A percentile compares a stretch with the other conserved stretches of the same genome.
Conservation (phyloP, 2,797 vertebrate species). For the Argentina silus region DNA sequence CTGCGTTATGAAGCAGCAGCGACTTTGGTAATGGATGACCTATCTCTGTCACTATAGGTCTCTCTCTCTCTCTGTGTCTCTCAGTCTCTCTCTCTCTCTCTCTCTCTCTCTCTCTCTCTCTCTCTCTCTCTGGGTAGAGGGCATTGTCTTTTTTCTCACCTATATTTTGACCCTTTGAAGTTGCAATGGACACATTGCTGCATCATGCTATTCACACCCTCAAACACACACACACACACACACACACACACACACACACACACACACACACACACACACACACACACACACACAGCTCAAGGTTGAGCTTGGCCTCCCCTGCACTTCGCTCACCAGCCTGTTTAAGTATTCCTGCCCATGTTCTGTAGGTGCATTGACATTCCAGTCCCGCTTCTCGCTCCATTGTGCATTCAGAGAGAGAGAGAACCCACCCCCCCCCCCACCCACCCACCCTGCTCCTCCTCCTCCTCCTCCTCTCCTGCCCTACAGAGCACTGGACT, state of each 20-base stretch:
- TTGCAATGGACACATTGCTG: not conserved
- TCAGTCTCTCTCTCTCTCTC: not conserved
- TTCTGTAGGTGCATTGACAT: conserved; percentile 74
- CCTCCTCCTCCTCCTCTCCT: not conserved
- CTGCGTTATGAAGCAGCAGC: conserved; percentile 21
- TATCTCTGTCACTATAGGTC: not conserved
- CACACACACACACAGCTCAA: conserved; percentile 46
- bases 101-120: not conserved
- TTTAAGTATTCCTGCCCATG: conserved; percentile 72
- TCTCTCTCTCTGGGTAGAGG: not conserved
- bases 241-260: conserved; percentile 22
- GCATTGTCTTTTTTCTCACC: not conserved
- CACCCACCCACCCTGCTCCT: conserved; percentile 38
- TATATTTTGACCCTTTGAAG: too few relatives aligned
- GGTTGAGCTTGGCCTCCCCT: conserved; percentile 60
- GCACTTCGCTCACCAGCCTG: conserved; percentile 58
- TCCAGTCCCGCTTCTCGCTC: conserved; percentile 72
- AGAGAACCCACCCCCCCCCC: conserved; percentile 27
- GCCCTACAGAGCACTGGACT: conserved; percentile 33
- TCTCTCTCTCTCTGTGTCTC: not conserved
- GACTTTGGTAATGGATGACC: conserved; percentile 1
- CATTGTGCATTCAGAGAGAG: conserved; percentile 71
- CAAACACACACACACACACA: conserved; percentile 19
- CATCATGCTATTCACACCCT: not conserved
- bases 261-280: conserved; percentile 31